Evolutionary conservation across 2,797 vertebrate genomes (phyloP).

Genomic region (Onychomys arenicola): DNA sequence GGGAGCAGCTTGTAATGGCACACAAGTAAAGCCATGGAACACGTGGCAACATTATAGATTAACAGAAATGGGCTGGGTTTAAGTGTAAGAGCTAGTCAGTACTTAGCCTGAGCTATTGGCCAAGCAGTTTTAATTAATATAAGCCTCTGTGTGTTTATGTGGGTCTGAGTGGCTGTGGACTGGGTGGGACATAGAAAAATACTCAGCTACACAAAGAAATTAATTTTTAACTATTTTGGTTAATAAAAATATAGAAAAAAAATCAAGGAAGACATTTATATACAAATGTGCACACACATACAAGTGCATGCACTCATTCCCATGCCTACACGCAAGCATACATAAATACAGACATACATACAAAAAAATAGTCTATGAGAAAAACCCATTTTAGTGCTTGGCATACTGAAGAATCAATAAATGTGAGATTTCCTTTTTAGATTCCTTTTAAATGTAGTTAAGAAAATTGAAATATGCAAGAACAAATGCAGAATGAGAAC

Average conservation of each 20-base stretch:
- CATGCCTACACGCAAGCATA: not conserved
- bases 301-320: not conserved
- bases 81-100: too few relatives aligned
- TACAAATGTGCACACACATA: not conserved
- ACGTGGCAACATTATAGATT: too few relatives aligned
- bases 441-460: constrained; percentile 44
- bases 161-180: too few relatives aligned
- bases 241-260: not conserved
- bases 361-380: not conserved
- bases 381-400: constrained; percentile 23
- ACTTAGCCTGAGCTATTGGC: too few relatives aligned
- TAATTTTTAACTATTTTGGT: not conserved
- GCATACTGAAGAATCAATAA: constrained; percentile 13
- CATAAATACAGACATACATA: not conserved
- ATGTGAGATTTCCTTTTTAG: constrained; percentile 29
- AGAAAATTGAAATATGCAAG: constrained; percentile 56
- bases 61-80: too few relatives aligned
- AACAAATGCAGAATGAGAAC: constrained; percentile 45
- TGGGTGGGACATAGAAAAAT: too few relatives aligned
- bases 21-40: too few relatives aligned
- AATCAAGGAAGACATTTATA: not conserved
- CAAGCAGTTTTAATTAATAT: too few relatives aligned
- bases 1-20: too few relatives aligned
- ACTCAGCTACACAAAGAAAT: not conserved
- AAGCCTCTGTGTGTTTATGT: too few relatives aligned